These are phyloP conservation scores for Drosophila setifemur DNA, from an alignment of 1,140 invertebrate species.

Conservation along the genomic window DNA sequence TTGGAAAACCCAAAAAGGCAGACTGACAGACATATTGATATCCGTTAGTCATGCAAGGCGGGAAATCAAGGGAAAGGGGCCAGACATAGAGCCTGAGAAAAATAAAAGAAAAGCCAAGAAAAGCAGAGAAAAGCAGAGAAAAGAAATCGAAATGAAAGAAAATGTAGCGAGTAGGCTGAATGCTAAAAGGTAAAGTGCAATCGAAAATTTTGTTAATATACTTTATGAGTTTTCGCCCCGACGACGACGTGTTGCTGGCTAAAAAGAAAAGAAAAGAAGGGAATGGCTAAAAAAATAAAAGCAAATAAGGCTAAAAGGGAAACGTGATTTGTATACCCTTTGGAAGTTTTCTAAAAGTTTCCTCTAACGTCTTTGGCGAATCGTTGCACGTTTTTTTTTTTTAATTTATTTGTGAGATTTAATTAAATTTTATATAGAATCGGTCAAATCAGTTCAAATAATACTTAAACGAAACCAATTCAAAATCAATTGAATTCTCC, in stretches of 20 bases:
- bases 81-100: neutral
- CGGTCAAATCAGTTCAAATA: too few relatives aligned
- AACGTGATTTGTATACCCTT: too few relatives aligned
- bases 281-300: conserved; percentile 14
- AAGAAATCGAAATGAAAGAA: neutral
- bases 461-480: neutral
- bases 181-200: conserved; percentile 68
- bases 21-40: conserved; percentile 50
- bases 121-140: neutral
- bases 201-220: conserved; percentile 75
- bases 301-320: neutral
- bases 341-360: too few relatives aligned
- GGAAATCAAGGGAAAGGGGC: neutral
- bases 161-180: conserved; percentile 29
- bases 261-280: neutral
- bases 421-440: too few relatives aligned
- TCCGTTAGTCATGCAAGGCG: conserved; percentile 54
- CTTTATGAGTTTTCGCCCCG: conserved; percentile 65
- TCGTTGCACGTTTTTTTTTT: too few relatives aligned
- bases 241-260: conserved; percentile 55
- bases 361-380: too few relatives aligned
- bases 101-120: neutral
- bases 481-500: neutral
- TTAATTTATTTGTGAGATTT: too few relatives aligned
- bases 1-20: neutral